These are phyloP conservation scores for Dimorphilus gyrociliatus DNA, from an alignment of 2,888 invertebrate genomes.

Conservation along the genomic window DNA sequence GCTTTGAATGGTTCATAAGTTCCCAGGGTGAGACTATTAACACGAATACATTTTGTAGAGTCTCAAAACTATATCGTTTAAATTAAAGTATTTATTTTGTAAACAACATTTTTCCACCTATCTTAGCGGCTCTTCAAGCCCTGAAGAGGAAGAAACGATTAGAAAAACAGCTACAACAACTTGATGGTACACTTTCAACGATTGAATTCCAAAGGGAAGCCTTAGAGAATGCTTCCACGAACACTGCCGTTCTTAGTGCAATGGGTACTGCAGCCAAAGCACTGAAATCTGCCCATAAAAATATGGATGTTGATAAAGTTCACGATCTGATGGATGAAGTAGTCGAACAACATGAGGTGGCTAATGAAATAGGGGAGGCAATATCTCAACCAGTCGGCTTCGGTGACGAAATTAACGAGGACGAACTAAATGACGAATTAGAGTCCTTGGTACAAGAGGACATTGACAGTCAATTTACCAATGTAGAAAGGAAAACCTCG, in stretches of 20 bases:
- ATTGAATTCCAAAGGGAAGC: slow-evolving; percentile 94
- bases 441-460: too few species aligned
- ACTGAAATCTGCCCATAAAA: slow-evolving; percentile 84
- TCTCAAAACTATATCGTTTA: too few species aligned
- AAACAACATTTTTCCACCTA: too few species aligned
- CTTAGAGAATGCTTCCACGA: slow-evolving; percentile 84
- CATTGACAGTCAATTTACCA: too few species aligned
- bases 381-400: slow-evolving; percentile 90
- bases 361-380: slow-evolving; percentile 92
- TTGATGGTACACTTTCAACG: slow-evolving; percentile 90
- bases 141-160: slow-evolving; percentile 91
- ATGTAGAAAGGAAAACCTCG: too few species aligned
- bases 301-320: slow-evolving; percentile 86
- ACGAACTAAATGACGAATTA: too few species aligned
- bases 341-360: slow-evolving; percentile 95
- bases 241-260: slow-evolving; percentile 84
- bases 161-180: slow-evolving; percentile 87
- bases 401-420: slow-evolving; percentile 62
- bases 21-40: too few species aligned
- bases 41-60: too few species aligned
- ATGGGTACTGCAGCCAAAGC: slow-evolving; percentile 93
- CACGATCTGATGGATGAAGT: slow-evolving; percentile 99
- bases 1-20: too few species aligned
- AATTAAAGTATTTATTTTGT: too few species aligned
- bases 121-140: slow-evolving; percentile 71